Base-by-base conservation (phyloP, 2,113 vertebrate genomes). In the Platysternon megacephalum region DNA sequence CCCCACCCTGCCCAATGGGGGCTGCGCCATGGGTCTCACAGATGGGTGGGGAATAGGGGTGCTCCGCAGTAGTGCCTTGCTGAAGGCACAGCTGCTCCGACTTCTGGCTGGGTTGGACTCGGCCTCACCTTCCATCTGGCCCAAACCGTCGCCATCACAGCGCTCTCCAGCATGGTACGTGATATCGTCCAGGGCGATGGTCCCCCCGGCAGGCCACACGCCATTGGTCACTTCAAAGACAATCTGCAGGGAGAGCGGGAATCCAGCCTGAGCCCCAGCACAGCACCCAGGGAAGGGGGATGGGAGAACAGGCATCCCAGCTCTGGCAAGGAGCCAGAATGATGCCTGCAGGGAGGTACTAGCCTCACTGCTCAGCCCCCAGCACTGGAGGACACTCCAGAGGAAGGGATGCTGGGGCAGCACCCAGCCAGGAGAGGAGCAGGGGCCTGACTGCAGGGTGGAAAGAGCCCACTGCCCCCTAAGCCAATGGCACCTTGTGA, bases 151-250 rank as follows among this genome's bases (percentile, higher is more conserved):
- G 22, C 83, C n/a, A 2, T 79, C 85, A 79, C 98, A 98, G 32
- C 13, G 88, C 12, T 32, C n/a, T 3, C 90, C n/a, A 0, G 82
- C 1, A 2, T 84, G 79, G 65, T 98, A 98, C 39, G 22, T 1
- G 0, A 99, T 32, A 3, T 98, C 98, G 0, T 99, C 98, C 85
- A 99, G 85, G 0, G 98, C 98, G 1, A 98, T 94, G 1, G 97
- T 97, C 42, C 98, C 98, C 39, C 91, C 79, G 55, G 89, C 96
- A 0, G 97, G 97, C 96, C 98, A 97, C 21, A 91, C 92, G 1
- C 35, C 11, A 0, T 98, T 94, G 2, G 93, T 94, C 79, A 97
- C 92, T 92, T 98, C 98, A 90, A 99, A 98, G 90, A 98, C 48
- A 1, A 99, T 94, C 98, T 98, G 89, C 0, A 0, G 16, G 32